Base-by-base conservation (phyloP, 2,113 vertebrate genomes). In the Epinephelus fuscoguttatus region DNA sequence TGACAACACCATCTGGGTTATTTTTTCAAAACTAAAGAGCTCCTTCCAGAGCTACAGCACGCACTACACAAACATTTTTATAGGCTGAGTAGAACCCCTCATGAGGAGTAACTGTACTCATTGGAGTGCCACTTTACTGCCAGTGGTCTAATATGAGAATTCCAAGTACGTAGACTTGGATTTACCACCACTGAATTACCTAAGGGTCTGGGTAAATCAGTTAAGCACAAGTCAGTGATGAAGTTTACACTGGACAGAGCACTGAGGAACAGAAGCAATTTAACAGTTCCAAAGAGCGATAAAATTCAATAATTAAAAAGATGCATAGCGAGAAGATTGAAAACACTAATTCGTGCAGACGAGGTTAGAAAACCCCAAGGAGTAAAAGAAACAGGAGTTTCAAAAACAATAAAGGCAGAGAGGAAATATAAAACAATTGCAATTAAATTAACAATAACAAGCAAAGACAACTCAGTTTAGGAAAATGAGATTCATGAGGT, bases 211-310 rank as follows among this genome's bases (percentile, higher is more conserved):
- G 25, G 79, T 21, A 62, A 75, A 70, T 70, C 69, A 84, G 68
- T 74, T 73, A 75, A 81, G 66, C 50, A 47, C 13, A 47, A 69
- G 57, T 71, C 69, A 75, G n/a, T 21, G 52, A 62, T 59, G 37
- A 18, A 42, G 67, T 71, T 53, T 77, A 57, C 42, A 37, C 14
- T 11, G 27, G 56, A 73, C 40, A 15, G 25, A 52, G 33, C 50
- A 21, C 49, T 2, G 19, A 45, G 57, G 63, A 78, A 82, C 67
- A 73, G 57, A 77, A 18, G 76, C 57, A 85, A 71, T 77, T 76
- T 30, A 78, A 70, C 59, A 63, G 81, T 63, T 57, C n/a, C 76
- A 59, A 69, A 67, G 42, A 61, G 68, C 23, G 17, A 47, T 56
- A 70, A 33, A 68, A 82, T 47, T 62, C 12, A 66, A 49, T 83